These are phyloP conservation scores for Lasiommata megera DNA, from an alignment of 2,888 invertebrate genomes.

Conservation along the genomic window DNA sequence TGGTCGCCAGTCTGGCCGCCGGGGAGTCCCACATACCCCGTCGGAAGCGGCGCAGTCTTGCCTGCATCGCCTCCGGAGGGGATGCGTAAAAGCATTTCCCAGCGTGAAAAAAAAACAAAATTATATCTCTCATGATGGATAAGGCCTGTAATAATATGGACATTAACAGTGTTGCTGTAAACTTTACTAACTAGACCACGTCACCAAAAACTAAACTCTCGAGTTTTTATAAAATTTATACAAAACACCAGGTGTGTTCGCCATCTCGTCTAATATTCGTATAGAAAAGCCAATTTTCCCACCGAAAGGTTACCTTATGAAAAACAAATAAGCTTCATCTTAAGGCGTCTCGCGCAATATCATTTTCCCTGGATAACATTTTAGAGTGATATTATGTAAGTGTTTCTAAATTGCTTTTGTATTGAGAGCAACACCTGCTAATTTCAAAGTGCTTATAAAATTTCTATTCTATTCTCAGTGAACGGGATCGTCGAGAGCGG, in stretches of 20 bases:
- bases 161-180: too few species aligned
- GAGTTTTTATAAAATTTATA: neutral
- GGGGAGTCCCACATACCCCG: too few species aligned
- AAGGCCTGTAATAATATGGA: too few species aligned
- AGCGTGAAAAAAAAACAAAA: too few species aligned
- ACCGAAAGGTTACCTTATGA: conserved; percentile 1
- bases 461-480: neutral
- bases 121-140: too few species aligned
- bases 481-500: neutral
- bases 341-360: neutral
- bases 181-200: too few species aligned
- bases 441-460: conserved; percentile 5
- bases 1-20: too few species aligned
- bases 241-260: conserved; percentile 1
- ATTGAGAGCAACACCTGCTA: conserved; percentile 7
- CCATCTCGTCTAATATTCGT: neutral
- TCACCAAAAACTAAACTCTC: neutral
- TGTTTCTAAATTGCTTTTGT: conserved; percentile 11
- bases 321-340: conserved; percentile 6
- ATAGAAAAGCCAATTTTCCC: neutral
- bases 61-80: too few species aligned
- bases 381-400: conserved; percentile 9
- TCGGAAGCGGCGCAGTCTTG: too few species aligned
- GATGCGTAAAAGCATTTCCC: too few species aligned
- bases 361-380: conserved; percentile 8